These are phyloP conservation scores for Prorops nasuta DNA, from an alignment of 1,140 invertebrate species.

Conservation along the genomic window DNA sequence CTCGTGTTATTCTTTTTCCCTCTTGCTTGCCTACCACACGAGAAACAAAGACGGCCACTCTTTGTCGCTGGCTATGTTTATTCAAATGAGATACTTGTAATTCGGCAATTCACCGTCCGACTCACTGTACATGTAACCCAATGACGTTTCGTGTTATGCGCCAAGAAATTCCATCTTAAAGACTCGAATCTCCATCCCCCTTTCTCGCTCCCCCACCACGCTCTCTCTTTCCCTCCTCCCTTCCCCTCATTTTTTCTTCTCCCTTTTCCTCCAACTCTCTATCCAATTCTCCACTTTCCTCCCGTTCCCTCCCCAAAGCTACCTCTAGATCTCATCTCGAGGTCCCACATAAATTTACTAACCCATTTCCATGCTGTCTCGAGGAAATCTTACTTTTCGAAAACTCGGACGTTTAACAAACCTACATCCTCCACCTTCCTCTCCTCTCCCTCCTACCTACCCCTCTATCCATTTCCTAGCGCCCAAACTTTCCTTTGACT, in stretches of 20 bases:
- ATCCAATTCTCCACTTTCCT: background rate
- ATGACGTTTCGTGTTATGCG: conserved; percentile 19
- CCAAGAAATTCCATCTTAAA: conserved; percentile 20
- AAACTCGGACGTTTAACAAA: background rate
- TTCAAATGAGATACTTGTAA: conserved; percentile 38
- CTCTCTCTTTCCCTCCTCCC: background rate
- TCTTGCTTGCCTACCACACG: conserved; percentile 1
- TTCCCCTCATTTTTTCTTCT: background rate
- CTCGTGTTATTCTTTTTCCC: conserved; percentile 17
- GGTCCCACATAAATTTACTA: background rate
- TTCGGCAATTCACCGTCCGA: conserved; percentile 31
- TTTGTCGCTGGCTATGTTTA: conserved; percentile 26
- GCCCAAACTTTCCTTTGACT: background rate
- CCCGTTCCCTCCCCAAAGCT: background rate
- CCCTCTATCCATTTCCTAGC: background rate
- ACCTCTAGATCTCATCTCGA: no score
- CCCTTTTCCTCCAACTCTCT: background rate
- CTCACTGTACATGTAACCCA: conserved; percentile 10
- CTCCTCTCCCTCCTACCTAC: background rate
- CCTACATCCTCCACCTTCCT: background rate
- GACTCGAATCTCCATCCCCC: conserved; percentile 11
- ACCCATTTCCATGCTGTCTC: background rate
- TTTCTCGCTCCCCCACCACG: no score
- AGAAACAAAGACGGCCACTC: conserved; percentile 20
- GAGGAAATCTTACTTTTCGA: background rate